Percentiles rank a stretch among this genome's conserved stretches.
These are phyloP conservation scores for Cairina moschata DNA, from an alignment of 2,113 vertebrate species.

Conservation along the genomic window DNA sequence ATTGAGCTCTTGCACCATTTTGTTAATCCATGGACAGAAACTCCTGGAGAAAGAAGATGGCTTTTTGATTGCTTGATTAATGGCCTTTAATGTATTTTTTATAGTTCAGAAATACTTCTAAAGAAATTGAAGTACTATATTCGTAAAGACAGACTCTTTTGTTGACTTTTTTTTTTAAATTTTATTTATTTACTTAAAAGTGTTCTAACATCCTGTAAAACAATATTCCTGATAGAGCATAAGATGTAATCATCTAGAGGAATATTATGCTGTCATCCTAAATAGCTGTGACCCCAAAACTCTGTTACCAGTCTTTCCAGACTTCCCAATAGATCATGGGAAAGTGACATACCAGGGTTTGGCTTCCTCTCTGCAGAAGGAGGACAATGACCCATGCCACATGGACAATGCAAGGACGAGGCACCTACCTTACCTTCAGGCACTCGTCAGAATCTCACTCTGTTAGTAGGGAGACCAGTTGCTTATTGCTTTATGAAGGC, in stretches of 20 bases:
- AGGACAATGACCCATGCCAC: background rate
- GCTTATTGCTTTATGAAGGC: background rate
- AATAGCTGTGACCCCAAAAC: background rate
- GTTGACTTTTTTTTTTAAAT: background rate
- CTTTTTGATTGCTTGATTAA: background rate
- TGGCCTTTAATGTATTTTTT: background rate
- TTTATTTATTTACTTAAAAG: background rate
- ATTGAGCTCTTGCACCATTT: background rate
- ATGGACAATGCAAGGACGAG: fast-evolving
- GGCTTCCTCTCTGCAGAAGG: background rate
- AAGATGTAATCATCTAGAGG: background rate
- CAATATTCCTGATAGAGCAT: background rate
- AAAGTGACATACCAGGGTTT: background rate
- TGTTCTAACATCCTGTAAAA: background rate
- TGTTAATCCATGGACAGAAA: background rate
- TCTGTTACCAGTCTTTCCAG: background rate
- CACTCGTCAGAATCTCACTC: background rate
- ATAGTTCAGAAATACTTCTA: background rate
- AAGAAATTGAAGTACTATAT: background rate
- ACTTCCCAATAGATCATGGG: background rate
- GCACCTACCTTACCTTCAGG: background rate
- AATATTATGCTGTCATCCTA: background rate
- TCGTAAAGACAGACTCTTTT: background rate
- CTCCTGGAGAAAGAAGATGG: background rate
- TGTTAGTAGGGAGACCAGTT: background rate